These are phyloP conservation scores for Nineta flava DNA, from an alignment of 2,888 invertebrate species.

Conservation along the genomic window DNA sequence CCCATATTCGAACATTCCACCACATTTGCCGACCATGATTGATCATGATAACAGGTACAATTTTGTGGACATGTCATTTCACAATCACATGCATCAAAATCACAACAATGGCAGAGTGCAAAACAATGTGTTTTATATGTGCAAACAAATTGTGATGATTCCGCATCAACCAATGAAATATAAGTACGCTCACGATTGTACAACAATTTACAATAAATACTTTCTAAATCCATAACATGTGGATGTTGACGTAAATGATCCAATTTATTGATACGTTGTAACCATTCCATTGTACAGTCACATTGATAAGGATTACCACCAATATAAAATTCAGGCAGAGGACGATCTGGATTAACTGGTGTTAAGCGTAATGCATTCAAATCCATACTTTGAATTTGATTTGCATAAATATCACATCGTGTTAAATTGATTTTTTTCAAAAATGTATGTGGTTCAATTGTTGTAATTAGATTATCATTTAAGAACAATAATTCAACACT, in stretches of 20 bases:
- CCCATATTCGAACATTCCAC: conserved; percentile 77
- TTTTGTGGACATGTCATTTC: conserved; percentile 91
- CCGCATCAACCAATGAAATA: conserved; percentile 72
- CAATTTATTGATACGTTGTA: conserved; percentile 76
- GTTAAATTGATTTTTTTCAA: conserved; percentile 77
- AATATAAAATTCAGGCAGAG: conserved; percentile 80
- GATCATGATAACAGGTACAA: conserved; percentile 90
- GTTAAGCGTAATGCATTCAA: conserved; percentile 72
- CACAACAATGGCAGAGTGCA: conserved; percentile 88
- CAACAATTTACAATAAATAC: conserved; percentile 74
- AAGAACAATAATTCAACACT: conserved; percentile 73
- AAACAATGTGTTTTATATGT: conserved; percentile 88
- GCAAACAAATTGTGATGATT: conserved; percentile 81
- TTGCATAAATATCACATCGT: conserved; percentile 81
- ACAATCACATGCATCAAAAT: conserved; percentile 94
- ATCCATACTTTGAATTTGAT: conserved; percentile 80
- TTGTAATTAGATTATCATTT: conserved; percentile 75
- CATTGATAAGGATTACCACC: conserved; percentile 90
- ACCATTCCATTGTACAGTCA: conserved; percentile 92
- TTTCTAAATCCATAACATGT: conserved; percentile 78
- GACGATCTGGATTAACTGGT: conserved; percentile 57
- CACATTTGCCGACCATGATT: conserved; percentile 83
- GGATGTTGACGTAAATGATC: conserved; percentile 74
- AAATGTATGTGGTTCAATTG: conserved; percentile 79
- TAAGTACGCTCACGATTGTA: conserved; percentile 73